phyloP scores from a whole-genome alignment of 2,113 vertebrate genomes.

The Mellivora capensis region DNA sequence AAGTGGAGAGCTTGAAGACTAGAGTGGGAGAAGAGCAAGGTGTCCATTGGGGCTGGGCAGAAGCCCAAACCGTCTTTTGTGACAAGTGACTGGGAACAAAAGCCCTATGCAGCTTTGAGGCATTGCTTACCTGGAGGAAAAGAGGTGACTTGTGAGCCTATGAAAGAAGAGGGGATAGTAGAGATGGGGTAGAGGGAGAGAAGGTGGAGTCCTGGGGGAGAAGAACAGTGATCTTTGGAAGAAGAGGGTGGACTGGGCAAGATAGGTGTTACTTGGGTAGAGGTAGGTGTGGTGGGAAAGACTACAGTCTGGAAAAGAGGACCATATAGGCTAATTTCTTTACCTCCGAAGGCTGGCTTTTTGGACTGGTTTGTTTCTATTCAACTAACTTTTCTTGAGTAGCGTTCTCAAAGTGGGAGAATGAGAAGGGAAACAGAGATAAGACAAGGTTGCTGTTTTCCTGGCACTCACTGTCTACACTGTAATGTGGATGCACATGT shows the following conservation, averaged over 20 bases:
- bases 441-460: neutral
- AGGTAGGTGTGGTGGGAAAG: neutral
- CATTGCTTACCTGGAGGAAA: neutral
- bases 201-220: neutral
- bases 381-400: neutral
- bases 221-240: constrained; percentile 30
- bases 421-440: neutral
- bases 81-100: neutral
- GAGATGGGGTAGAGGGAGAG: neutral
- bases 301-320: neutral
- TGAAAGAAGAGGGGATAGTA: neutral
- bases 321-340: neutral
- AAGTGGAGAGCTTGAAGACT: neutral
- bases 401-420: neutral
- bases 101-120: neutral
- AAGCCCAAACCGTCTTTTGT: neutral
- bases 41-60: neutral
- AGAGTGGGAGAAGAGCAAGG: neutral
- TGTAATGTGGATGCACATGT: neutral
- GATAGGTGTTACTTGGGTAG: neutral
- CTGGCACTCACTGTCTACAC: neutral
- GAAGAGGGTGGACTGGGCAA: neutral
- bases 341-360: neutral
- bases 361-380: constrained; percentile 22
- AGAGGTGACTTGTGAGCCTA: neutral